Conservation (phyloP, 2,888 invertebrate species). For the Eupeodes latifasciatus region DNA sequence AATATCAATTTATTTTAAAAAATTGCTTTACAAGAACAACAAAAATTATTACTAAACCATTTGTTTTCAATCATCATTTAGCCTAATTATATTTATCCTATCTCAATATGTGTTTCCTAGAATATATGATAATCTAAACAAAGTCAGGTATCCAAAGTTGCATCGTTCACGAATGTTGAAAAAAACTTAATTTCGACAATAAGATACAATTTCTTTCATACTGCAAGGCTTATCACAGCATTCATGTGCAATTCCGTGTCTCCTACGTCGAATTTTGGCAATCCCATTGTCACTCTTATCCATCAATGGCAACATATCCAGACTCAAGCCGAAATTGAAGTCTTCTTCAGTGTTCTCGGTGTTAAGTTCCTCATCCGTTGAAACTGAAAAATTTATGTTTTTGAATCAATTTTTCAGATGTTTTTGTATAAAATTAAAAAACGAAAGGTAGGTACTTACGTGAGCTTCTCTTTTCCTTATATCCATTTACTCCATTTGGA, state of each 20-base stretch:
- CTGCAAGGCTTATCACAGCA: conserved; percentile 80
- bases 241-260: conserved; percentile 79
- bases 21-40: no score
- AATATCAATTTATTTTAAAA: no score
- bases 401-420: not conserved
- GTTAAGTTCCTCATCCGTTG: conserved; percentile 29
- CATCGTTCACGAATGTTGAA: not conserved
- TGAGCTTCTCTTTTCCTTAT: conserved; percentile 37
- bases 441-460: conserved; percentile 19
- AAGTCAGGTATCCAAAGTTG: conserved; percentile 4
- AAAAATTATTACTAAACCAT: no score
- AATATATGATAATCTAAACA: not conserved
- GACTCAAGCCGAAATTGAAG: not conserved
- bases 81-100: not conserved
- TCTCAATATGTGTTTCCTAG: not conserved
- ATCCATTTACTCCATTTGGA: conserved; percentile 31
- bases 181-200: conserved; percentile 73
- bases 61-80: not conserved
- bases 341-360: conserved; percentile 17
- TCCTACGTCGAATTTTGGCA: conserved; percentile 78
- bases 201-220: conserved; percentile 76
- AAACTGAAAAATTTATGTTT: not conserved
- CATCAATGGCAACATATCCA: conserved; percentile 76
- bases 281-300: conserved; percentile 65
- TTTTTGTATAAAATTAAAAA: not conserved